Evolutionary conservation across 2,113 vertebrate genomes (phyloP), one percentile per base, ranked within the genome.

Genomic region (Opisthocomus hoazin): DNA sequence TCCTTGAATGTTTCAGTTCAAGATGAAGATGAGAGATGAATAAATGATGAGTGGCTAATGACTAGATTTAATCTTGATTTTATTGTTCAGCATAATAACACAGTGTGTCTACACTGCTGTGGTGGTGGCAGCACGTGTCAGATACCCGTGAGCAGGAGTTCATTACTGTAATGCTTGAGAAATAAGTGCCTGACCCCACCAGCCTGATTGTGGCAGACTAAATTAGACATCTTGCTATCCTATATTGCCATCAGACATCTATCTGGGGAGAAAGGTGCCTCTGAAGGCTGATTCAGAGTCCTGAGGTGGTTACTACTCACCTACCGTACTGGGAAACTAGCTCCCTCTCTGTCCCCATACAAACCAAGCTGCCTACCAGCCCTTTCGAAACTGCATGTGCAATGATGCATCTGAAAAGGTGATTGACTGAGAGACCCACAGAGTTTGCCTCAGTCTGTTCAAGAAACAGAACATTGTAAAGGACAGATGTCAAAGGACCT

Each of bases 331-430:
- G 46, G 46, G 29, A 91, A 70, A 54, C 34, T 23, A 45, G 45
- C 7, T 56, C 54, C 15, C 9, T 29, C n/a, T 56, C 11, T 18
- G 18, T 78, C n/a, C 24, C 32, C 16, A 3, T 15, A 37, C 18
- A 81, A 71, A 21, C 23, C 39, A 63, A 84, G 16, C 18, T 86
- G 61, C 63, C 57, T 50, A 10, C 29, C 37, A 50, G n/a, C 17
- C 32, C 0, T 0, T 0, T 53, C 39, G 30, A 83, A 73, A 48
- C 43, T 48, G 16, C 1, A 1, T 12, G 54, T 56, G 16, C 53
- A 54, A 6, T n/a, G 50, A 6, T 23, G 34, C 3, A 2, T 29
- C 36, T 71, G 22, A 66, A 58, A 2, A 13, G 27, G 20, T 26
- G 71, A 45, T 16, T 36, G 57, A 29, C 23, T 5, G 6, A 83